Percentiles rank a stretch among this genome's conserved stretches.
phyloP scores from a whole-genome alignment of 2,113 vertebrate genomes.

The Apus apus region DNA sequence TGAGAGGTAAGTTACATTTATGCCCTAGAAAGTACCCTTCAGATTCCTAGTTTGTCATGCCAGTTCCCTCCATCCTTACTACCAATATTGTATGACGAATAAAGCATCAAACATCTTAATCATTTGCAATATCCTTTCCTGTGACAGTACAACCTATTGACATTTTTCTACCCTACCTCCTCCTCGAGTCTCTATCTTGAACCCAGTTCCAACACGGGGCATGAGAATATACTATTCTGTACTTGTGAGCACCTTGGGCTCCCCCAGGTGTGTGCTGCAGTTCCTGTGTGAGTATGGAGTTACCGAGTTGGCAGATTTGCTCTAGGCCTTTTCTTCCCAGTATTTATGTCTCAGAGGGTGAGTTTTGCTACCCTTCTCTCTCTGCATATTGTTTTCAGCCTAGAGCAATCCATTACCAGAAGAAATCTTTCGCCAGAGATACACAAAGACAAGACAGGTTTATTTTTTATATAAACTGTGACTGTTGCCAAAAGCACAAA shows the following conservation, averaged over 20 bases:
- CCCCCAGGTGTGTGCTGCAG: background rate
- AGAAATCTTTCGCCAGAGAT: background rate
- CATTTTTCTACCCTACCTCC: background rate
- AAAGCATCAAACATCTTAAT: background rate
- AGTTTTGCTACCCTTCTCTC: background rate
- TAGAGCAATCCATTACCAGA: background rate
- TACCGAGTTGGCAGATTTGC: background rate
- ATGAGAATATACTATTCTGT: background rate
- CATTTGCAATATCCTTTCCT: background rate
- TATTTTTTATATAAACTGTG: conserved; percentile 10
- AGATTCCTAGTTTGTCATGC: background rate
- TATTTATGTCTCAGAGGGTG: background rate
- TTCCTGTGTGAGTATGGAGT: background rate
- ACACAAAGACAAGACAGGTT: background rate
- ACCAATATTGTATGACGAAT: background rate
- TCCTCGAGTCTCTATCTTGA: accelerated
- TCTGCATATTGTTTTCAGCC: background rate
- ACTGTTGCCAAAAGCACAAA: background rate
- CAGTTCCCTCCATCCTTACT: background rate
- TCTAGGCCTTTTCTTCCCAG: background rate
- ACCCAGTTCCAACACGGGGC: background rate
- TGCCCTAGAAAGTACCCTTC: background rate
- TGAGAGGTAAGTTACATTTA: background rate
- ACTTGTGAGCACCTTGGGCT: background rate
- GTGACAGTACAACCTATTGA: background rate